Evolutionary conservation across 2,888 invertebrate genomes (phyloP).

Genomic region (Petrolisthes manimaculis): DNA sequence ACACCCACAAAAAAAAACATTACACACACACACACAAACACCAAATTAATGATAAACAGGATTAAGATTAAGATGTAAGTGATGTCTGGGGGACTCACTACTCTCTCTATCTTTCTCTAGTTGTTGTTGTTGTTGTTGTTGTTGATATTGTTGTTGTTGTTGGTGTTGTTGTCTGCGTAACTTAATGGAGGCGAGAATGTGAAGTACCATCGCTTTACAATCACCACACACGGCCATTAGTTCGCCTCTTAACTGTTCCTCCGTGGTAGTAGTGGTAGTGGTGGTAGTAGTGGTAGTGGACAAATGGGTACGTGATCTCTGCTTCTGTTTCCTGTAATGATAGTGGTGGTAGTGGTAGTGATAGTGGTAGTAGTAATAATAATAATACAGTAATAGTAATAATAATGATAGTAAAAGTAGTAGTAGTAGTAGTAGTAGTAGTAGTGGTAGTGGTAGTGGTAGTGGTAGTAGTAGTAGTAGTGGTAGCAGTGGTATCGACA

Average conservation of each 20-base stretch:
- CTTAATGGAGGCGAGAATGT: slow-evolving; percentile 64
- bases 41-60: slow-evolving; percentile 56
- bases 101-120: too few relatives aligned
- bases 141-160: background rate
- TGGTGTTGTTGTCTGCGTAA: slow-evolving; percentile 55
- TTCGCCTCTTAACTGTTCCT: slow-evolving; percentile 57
- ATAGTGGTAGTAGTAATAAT: too few relatives aligned
- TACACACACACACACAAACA: background rate
- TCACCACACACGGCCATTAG: slow-evolving; percentile 71
- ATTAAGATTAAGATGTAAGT: slow-evolving; percentile 52
- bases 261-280: background rate
- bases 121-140: too few relatives aligned
- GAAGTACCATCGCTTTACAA: slow-evolving; percentile 71
- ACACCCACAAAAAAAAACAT: too few relatives aligned
- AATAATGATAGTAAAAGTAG: slow-evolving; percentile 14
- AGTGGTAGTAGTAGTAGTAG: slow-evolving; percentile 12
- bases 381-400: slow-evolving; percentile 7
- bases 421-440: background rate
- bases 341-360: too few relatives aligned
- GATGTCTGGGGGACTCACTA: slow-evolving; percentile 47
- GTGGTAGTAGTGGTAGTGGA: too few relatives aligned
- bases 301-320: slow-evolving; percentile 35
- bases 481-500: slow-evolving; percentile 34
- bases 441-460: background rate
- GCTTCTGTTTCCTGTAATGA: slow-evolving; percentile 50